Evolutionary conservation across 2,888 invertebrate species (phyloP), one percentile per base, ranked within the genome.

Genomic region (Galeruca laticollis): DNA sequence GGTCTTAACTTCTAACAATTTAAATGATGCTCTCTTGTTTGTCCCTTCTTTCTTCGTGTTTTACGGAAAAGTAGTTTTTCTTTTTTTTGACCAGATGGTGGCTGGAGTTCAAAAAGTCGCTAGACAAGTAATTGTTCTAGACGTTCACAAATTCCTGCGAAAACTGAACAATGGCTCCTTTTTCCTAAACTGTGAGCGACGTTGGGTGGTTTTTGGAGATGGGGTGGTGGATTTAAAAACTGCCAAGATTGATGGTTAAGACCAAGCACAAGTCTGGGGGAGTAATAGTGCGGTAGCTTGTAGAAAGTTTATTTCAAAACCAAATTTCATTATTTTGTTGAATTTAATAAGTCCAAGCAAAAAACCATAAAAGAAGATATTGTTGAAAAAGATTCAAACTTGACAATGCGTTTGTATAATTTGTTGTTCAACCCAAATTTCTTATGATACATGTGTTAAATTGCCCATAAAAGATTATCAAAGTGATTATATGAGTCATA

Each of bases 21-120:
- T 78, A 78, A 79, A 72, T 75, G 78, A 79, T 80, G 76, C 68
- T 74, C 75, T 65, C 74, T 76, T 77, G 77, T 79, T 79, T 76
- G 77, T 79, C 77, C 75, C 73, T 73, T 75, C 77, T 70, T 63
- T 59, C 63, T 60, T 26, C 56, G 60, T 63, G 49, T 60, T 67
- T 54, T 63, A 62, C 49, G 49, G 21, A 26, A 21, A 49, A 49
- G 52, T 56, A 61, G 63, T 68, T 68, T 71, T 70, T 70, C 60
- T n/a, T n/a, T 52, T 76, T 75, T 72, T 71, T 75, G 35, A 69
- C 73, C 72, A 76, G 60, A 66, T 72, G 61, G 65, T 60, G 64
- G 70, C 72, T 70, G 57, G 66, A 73, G 72, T 72, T 73, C 75
- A 77, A 75, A n/a, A 77, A 76, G 76, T 74, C 76, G 70, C 60